Conservation (phyloP, 1,140 invertebrate genomes). For the Drosophila fuyamai region DNA sequence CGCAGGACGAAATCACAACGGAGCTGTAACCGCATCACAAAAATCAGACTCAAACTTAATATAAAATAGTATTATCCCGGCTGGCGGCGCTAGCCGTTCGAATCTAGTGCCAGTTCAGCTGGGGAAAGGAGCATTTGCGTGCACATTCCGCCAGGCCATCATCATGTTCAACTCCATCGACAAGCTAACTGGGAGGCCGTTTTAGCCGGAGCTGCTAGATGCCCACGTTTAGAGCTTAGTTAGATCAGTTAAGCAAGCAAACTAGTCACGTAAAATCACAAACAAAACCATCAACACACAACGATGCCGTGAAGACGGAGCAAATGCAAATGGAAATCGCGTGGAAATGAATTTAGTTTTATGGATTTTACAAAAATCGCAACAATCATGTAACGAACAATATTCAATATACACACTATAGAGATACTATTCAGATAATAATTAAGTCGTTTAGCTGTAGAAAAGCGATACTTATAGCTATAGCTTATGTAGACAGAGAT, state of each 20-base stretch:
- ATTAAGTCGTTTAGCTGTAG: conserved; percentile 46
- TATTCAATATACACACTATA: conserved; percentile 61
- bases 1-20: conserved; percentile 91
- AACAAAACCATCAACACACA: conserved; percentile 48
- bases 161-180: conserved; percentile 20
- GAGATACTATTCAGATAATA: conserved; percentile 45
- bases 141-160: conserved; percentile 73
- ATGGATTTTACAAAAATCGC: conserved; percentile 82
- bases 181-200: conserved; percentile 47
- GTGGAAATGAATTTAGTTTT: conserved; percentile 73
- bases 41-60: conserved; percentile 56
- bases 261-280: conserved; percentile 81
- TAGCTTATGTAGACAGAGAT: conserved; percentile 74
- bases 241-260: conserved; percentile 66
- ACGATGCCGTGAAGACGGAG: conserved; percentile 30
- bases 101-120: conserved; percentile 51
- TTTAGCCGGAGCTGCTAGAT: conserved; percentile 72
- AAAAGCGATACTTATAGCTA: conserved; percentile 63
- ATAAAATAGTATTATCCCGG: conserved; percentile 61
- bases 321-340: conserved; percentile 55
- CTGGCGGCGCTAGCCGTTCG: conserved; percentile 55
- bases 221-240: conserved; percentile 71
- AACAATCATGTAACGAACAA: conserved; percentile 75
- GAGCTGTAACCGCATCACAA: conserved; percentile 86
- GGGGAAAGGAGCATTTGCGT: conserved; percentile 52